Evolutionary conservation across 2,888 invertebrate genomes (phyloP), one percentile per base, ranked within the genome.

Genomic region (Microctonus aethiopoides): DNA sequence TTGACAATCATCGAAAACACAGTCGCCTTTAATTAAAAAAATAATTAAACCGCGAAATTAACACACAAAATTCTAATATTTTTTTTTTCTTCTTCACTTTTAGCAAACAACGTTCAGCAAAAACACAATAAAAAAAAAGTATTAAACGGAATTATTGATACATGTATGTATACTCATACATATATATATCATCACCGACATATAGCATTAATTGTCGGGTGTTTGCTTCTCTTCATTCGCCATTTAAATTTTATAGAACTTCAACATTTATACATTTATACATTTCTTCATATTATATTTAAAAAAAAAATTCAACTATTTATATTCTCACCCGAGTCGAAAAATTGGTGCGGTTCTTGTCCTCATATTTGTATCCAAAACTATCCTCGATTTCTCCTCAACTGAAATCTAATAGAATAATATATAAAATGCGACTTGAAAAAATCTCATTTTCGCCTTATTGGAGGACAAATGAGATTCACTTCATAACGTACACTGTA

Each of bases 31-130:
- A 84, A 84, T 84, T 84, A 81, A 82, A 83, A 84, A 84, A 84
- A 84, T 83, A 84, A 84, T 84, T 83, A 84, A 83, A 83, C 78
- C 80, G 80, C 83, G 78, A 83, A 83, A 83, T 84, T 83, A 81
- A 83, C 46, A 83, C 79, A 74, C 68, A 71, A 73, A 67, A 60
- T 70, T 71, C 72, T 70, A 71, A 69, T 64, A 61, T 64, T 64
- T 57, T 69, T 68, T 39, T 61, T 24, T 26, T 24, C 1, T 6
- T 39, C 20, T 13, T 39, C 39, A 39, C 39, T 24, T 60, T 60
- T n/a, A 20, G 16, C 46, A 16, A 46, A 16, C n/a, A 46, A 46
- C 5, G n/a, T 16, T 9, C 46, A 16, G 16, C 46, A 16, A 46
- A 46, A 46, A 46, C 16, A n/a, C 13, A 7, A n/a, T 26, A 13